phyloP scores from a whole-genome alignment of 92 coral and sea anemone species.

The Epizoanthus fatuus region DNA sequence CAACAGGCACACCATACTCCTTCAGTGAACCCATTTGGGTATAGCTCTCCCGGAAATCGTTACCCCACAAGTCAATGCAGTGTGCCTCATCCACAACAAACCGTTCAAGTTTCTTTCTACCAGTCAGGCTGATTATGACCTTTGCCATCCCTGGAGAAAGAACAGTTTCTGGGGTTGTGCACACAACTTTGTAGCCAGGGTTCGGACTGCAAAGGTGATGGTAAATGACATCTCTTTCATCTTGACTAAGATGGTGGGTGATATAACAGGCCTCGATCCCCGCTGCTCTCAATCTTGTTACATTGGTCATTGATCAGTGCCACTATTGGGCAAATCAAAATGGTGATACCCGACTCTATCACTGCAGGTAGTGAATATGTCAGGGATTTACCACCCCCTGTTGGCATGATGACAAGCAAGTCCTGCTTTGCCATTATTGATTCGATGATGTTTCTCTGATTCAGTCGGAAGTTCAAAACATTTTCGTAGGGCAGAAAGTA shows the following conservation, averaged over 20 bases:
- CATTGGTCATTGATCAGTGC: conserved; percentile 6
- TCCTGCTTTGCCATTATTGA: not conserved
- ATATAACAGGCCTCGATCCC: not conserved
- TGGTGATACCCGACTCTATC: not conserved
- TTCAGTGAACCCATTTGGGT: not conserved
- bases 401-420: not conserved
- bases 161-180: not conserved
- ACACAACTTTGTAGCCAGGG: not conserved
- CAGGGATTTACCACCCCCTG: not conserved
- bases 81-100: conserved; percentile 4
- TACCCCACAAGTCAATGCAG: conserved; percentile 1
- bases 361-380: not conserved
- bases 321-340: not conserved
- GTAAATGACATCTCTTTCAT: not conserved
- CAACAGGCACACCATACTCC: not conserved
- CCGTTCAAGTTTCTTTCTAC: not conserved
- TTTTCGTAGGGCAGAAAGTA: not conserved
- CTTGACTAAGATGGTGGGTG: not conserved
- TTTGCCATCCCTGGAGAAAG: not conserved
- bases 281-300: not conserved
- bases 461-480: not conserved
- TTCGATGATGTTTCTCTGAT: not conserved
- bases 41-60: not conserved
- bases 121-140: not conserved
- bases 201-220: not conserved